These are phyloP conservation scores for Mormyrus hasselquistii DNA, from an alignment of 2,797 vertebrate species.

Conservation along the genomic window DNA sequence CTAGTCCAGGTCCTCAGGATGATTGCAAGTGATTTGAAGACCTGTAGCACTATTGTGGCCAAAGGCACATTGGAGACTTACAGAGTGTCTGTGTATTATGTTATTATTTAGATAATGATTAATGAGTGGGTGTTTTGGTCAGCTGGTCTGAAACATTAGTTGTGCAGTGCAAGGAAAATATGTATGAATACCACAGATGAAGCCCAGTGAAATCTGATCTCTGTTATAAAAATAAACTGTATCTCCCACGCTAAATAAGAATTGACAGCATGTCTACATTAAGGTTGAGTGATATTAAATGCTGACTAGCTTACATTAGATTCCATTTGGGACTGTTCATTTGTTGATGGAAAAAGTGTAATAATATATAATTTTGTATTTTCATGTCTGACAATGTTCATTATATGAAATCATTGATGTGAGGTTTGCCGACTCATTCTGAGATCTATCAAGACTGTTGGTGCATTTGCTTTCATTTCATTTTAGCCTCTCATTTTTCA, in stretches of 20 bases:
- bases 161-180: background rate
- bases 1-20: background rate
- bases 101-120: background rate
- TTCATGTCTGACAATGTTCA: conserved; percentile 19
- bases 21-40: background rate
- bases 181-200: background rate
- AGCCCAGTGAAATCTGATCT: background rate
- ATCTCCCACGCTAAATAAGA: background rate
- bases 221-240: background rate
- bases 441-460: conserved; percentile 16
- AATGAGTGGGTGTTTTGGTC: background rate
- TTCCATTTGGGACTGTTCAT: conserved; percentile 5
- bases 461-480: conserved; percentile 1
- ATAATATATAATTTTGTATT: conserved; percentile 2
- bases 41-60: background rate
- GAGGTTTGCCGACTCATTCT: conserved; percentile 8
- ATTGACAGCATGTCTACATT: background rate
- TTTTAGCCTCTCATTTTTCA: background rate
- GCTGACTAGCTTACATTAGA: conserved; percentile 5
- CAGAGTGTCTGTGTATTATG: background rate
- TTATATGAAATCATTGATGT: conserved; percentile 12
- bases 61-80: background rate
- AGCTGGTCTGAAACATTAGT: background rate
- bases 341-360: conserved; percentile 7
- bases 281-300: conserved; percentile 1